Evolutionary conservation across 1,140 invertebrate genomes (phyloP), one percentile per base, ranked within the genome.

Genomic region (Drosophila obscura): DNA sequence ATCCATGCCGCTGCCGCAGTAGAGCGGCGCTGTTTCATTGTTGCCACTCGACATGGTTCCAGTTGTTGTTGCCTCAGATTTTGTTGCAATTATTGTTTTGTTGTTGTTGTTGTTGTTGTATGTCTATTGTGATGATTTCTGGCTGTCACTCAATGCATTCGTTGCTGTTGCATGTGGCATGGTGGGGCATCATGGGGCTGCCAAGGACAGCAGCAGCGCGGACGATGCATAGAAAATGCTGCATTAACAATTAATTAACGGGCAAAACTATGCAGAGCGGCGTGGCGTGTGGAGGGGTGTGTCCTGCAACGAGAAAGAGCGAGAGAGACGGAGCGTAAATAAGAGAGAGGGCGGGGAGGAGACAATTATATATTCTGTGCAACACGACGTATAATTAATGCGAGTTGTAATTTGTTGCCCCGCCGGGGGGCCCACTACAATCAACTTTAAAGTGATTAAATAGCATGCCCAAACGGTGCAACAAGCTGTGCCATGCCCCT

Each of bases 1-100:
- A 73, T 88, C 83, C 83, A 88, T 89, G 83, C 83, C 83, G 39
- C 79, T 89, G 80, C 83, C 83, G 73, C 83, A 88, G 49, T 88
- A 88, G 31, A 80, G 79, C 79, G 83, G 83, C 80, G 64, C 71
- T 57, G 83, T 88, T 65, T 83, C 83, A 77, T 88, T 88, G 65
- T 71, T 88, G 72, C 83, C 73, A 67, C 71, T 64, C 46, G 83
- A 60, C 82, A 87, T 87, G 78, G 79, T 79, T 73, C 45, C 35
- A 41, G 35, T 15, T 44, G 22, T 43, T 51, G 41, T 53, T 59
- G 31, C 4, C 35, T 39, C 11, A 13, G 35, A 39, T 39, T 13
- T 35, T 44, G 41, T 43, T 59, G 50, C 6, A 48, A 55, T 49
- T 59, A 41, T 22, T 66, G 52, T 31, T 35, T 24, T 35, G 43